Base-by-base conservation (phyloP, 2,113 vertebrate species). In the Scalopus aquaticus region DNA sequence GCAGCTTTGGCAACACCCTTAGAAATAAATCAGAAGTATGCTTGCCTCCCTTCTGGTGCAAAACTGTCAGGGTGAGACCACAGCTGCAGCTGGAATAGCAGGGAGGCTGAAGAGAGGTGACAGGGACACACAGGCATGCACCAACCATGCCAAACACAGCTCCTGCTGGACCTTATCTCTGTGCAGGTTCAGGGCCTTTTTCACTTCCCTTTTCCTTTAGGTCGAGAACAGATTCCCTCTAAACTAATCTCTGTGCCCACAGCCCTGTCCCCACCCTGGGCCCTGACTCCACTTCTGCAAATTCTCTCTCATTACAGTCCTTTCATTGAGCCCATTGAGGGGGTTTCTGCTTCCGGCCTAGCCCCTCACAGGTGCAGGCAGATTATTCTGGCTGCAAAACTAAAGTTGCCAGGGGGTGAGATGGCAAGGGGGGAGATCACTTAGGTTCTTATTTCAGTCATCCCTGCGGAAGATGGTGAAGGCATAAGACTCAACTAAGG, bases 11-110 rank as follows among this genome's bases (percentile, higher is more conserved):
- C 67, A 56, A 79, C 26, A 17, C 37, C 83, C 51, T 39, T 51
- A 69, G 76, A 87, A 51, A 95, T 91, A 65, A 95, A 91, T 90
- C 87, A 79, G 79, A 64, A 73, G 74, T 92, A 91, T 64, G 39
- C 37, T 51, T n/a, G 39, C 77, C 51, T 90, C 54, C n/a, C 77
- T 84, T 39, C 62, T 3, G 5, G 35, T 15, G 72, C n/a, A 49
- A 42, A 73, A 22, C 84, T 96, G 60, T 77, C 92, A 70, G 35
- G 2, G 37, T 4, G 46, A 90, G 54, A 35, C 17, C 1, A 0
- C 83, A 76, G 44, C 76, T 92, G n/a, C 74, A 39, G 80, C 84
- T 62, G 54, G 67, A 72, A 28, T 32, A 0, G 0, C 60, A 44
- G 32, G 35, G 62, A 42, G 8, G 20, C 24, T 73, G n/a, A 42